Percentiles rank a stretch among this genome's conserved stretches.
These are phyloP conservation scores for Acanthochromis polyacanthus DNA, from an alignment of 2,113 vertebrate genomes.

Conservation along the genomic window DNA sequence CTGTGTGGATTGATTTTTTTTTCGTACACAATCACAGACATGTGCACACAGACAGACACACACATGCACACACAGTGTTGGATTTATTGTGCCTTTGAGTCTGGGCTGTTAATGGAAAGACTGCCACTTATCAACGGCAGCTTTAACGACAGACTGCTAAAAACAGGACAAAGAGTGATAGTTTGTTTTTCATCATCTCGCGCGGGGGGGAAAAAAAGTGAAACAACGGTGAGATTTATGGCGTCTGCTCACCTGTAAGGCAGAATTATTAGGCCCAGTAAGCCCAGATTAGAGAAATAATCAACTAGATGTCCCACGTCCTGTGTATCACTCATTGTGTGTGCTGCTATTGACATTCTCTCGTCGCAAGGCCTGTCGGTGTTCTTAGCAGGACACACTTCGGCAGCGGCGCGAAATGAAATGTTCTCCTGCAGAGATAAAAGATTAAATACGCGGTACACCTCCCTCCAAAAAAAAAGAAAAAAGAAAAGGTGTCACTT, in stretches of 20 bases:
- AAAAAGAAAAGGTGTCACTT: conserved; percentile 1
- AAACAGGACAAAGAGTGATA: conserved; percentile 81
- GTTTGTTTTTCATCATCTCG: conserved; percentile 82
- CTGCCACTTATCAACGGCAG: conserved; percentile 80
- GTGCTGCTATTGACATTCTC: conserved; percentile 59
- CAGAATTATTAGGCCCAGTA: conserved; percentile 78
- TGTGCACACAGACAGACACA: conserved; percentile 12
- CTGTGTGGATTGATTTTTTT: conserved; percentile 15
- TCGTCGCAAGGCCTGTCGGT: conserved; percentile 39
- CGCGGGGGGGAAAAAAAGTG: conserved; percentile 64
- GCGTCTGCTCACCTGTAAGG: conserved; percentile 67
- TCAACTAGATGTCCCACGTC: conserved; percentile 75
- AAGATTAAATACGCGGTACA: conserved; percentile 35
- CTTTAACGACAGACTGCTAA: conserved; percentile 76
- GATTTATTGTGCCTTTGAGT: conserved; percentile 76
- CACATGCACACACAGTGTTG: conserved; percentile 18
- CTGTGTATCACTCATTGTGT: conserved; percentile 54
- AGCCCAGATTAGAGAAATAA: conserved; percentile 80
- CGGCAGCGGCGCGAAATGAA: conserved; percentile 36
- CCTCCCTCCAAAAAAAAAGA: neutral
- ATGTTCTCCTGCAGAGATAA: conserved; percentile 40
- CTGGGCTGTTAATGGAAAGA: conserved; percentile 78
- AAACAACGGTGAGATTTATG: conserved; percentile 75
- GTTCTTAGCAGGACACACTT: conserved; percentile 56
- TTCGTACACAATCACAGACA: conserved; percentile 6